Evolutionary conservation across 2,888 invertebrate genomes (phyloP).

Genomic region (Orthosia gothica): DNA sequence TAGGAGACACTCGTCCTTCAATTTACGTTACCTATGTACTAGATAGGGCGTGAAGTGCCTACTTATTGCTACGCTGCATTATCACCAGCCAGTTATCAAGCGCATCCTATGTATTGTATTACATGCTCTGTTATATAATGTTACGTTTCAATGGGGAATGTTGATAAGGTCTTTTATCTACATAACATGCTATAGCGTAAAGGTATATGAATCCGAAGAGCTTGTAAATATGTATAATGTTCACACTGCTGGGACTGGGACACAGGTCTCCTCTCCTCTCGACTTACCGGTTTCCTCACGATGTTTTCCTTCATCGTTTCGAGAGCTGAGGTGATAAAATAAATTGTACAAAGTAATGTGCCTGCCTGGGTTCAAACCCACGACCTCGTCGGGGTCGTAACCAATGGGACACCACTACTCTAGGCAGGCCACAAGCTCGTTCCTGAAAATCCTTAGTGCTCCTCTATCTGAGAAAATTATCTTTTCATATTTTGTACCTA

Average conservation of each 20-base stretch:
- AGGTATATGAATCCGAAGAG: neutral
- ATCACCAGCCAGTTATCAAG: constrained; percentile 53
- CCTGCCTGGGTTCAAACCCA: no score
- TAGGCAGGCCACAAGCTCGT: no score
- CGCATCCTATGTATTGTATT: constrained; percentile 43
- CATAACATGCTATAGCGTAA: neutral
- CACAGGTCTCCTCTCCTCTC: no score
- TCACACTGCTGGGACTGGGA: no score
- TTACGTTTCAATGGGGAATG: constrained; percentile 29
- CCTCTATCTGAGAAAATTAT: neutral
- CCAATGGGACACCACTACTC: no score
- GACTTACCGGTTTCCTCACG: no score
- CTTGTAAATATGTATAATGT: no score
- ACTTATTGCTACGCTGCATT: constrained; percentile 37
- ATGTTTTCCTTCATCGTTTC: no score
- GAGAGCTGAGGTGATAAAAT: no score
- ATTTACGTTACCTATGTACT: neutral
- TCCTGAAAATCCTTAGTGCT: neutral
- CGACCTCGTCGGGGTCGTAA: no score
- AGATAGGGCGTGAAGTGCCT: constrained; percentile 35
- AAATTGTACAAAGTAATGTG: no score
- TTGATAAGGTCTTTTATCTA: constrained; percentile 34
- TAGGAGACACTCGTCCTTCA: constrained; percentile 11
- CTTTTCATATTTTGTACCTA: neutral
- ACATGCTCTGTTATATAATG: constrained; percentile 42